phyloP scores from a whole-genome alignment of 1,140 invertebrate species.

The Thereuonema tuberculata region DNA sequence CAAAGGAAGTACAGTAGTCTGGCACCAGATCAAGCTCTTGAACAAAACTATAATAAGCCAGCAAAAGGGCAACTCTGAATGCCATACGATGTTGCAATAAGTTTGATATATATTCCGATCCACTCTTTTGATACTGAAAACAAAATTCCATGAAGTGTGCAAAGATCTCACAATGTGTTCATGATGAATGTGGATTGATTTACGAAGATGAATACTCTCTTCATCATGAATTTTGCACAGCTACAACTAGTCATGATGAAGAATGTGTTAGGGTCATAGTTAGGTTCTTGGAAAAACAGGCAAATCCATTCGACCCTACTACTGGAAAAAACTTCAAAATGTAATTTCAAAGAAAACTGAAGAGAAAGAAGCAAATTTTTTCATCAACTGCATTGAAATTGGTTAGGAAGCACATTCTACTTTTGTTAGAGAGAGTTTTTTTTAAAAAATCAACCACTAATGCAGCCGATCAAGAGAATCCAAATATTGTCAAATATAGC shows the following conservation, averaged over 20 bases:
- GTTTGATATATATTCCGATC: no score
- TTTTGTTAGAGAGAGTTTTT: no score
- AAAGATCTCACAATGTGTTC: not conserved
- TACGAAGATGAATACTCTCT: not conserved
- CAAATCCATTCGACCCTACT: not conserved
- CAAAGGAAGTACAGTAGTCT: not conserved
- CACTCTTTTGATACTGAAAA: no score
- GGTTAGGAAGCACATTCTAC: no score
- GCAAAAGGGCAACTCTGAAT: not conserved
- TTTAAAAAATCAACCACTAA: no score
- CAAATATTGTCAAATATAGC: no score
- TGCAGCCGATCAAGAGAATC: no score
- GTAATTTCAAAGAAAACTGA: no score
- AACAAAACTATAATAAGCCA: not conserved
- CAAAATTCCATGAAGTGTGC: not conserved
- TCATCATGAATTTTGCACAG: not conserved
- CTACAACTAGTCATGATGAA: not conserved
- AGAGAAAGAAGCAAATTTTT: no score
- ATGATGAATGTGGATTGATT: not conserved
- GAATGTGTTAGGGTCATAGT: not conserved
- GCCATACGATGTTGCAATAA: not conserved
- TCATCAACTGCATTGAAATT: no score
- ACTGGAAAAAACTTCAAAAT: no score
- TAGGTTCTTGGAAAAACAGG: not conserved
- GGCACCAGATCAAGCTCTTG: not conserved